Base-by-base conservation (phyloP, 2,888 invertebrate species). In the Glyphotaelius pellucidus region DNA sequence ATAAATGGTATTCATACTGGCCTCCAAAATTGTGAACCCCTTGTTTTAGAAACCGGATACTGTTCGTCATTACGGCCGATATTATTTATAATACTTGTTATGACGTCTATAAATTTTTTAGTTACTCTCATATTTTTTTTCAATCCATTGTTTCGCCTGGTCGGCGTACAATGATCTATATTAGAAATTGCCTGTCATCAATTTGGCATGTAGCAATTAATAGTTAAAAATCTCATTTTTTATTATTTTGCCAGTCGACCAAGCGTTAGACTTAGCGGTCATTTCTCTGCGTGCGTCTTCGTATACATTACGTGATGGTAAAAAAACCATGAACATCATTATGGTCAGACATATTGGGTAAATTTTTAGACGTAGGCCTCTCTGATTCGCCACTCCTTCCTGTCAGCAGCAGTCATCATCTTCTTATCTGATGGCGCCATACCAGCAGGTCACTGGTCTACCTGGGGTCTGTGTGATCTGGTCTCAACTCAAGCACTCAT, bases 131-230 rank as follows among this genome's bases (percentile, higher is more conserved):
- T 47, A 15, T 0, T 25, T 67, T 67, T n/a, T 67, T 67, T 25
- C 25, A 2, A 5, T 67, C 25, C 7, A 67, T 67, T 67, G 67
- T 67, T 67, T 67, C 67, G 67, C 3, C 19, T 67, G 25, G 25
- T 67, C 19, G 25, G 52, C 52, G 14, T 52, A 67, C 25, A 15
- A 25, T 67, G 52, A 67, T 67, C 25, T 25, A 19, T 25, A 67
- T 67, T 67, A 67, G 5, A 67, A 67, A 67, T 67, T n/a, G 25
- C 25, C 67, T 67, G n/a, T 67, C 67, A 67, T 67, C 25, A 83
- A 83, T 83, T 83, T 83, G 35, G 25, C 31, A 31, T 81, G 30
- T 81, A 31, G 31, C 81, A 81, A 35, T 83, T 35, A 83, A 83
- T 38, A 83, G 83, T 83, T 83, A 83, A 14, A 83, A 83, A 83